A percentile compares a stretch with the other conserved stretches of the same genome.
These are phyloP conservation scores for Proteles cristata DNA, from an alignment of 2,113 vertebrate genomes.

Conservation along the genomic window DNA sequence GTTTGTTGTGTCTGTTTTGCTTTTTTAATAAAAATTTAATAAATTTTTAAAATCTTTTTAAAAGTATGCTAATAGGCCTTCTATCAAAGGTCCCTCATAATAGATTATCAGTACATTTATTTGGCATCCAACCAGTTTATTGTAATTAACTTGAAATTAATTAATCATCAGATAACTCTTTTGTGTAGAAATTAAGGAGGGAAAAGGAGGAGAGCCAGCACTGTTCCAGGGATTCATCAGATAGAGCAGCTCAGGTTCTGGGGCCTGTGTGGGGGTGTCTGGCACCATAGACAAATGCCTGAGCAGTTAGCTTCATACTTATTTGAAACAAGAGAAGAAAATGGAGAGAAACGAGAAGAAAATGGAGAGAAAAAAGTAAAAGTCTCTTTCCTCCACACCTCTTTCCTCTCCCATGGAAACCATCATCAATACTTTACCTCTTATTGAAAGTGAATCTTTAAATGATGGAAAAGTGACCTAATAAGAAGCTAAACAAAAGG, in stretches of 20 bases:
- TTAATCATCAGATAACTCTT: neutral
- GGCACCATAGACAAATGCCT: neutral
- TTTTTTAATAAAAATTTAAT: too few species aligned
- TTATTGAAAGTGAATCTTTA: neutral
- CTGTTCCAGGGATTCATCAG: fast-evolving
- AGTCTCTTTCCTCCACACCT: neutral
- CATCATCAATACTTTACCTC: neutral
- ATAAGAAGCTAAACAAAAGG: neutral
- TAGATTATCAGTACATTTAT: neutral
- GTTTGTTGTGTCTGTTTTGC: neutral
- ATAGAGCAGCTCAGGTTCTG: too few species aligned
- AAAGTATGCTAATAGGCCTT: neutral
- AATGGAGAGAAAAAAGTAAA: neutral
- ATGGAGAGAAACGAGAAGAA: neutral
- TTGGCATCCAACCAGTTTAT: neutral
- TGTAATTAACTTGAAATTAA: slow-evolving; percentile 52
- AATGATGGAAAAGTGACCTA: neutral
- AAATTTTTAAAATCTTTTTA: too few species aligned
- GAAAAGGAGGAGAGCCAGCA: neutral
- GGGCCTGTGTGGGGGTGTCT: fast-evolving
- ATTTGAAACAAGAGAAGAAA: slow-evolving; percentile 16
- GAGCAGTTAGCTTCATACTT: neutral
- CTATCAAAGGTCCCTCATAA: neutral
- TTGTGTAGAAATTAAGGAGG: neutral
- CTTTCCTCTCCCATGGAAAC: neutral